Percentiles rank a stretch among this genome's conserved stretches.
Conservation (phyloP, 2,113 vertebrate species). For the Ardeotis arabs region DNA sequence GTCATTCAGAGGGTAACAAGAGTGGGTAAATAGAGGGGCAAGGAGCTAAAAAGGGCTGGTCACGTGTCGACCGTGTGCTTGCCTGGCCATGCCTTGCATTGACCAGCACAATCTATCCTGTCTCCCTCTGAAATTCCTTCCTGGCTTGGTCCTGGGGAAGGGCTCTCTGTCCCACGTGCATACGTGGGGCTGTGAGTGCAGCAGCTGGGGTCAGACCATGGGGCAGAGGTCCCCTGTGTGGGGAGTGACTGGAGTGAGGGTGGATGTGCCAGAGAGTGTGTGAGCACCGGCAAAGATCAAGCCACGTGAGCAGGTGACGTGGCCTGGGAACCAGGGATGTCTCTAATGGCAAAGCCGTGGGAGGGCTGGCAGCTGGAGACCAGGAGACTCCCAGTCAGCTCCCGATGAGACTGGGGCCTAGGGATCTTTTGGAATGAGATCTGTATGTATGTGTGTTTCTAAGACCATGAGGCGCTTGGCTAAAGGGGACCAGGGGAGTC, state of each 20-base stretch:
- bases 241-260: accelerated
- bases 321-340: too few relatives aligned
- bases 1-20: not conserved
- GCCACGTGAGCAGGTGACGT: not conserved
- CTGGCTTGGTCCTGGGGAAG: not conserved
- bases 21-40: not conserved
- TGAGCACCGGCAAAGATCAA: not conserved
- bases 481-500: not conserved
- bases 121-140: not conserved
- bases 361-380: not conserved
- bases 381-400: not conserved
- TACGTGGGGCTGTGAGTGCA: not conserved
- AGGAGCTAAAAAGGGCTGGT: not conserved
- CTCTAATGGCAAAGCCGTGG: not conserved
- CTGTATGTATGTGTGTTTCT: not conserved
- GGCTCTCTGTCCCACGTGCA: not conserved
- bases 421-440: not conserved
- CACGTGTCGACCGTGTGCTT: accelerated
- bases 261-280: too few relatives aligned
- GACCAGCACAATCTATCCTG: not conserved
- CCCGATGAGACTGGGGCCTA: not conserved
- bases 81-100: not conserved
- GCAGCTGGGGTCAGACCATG: not conserved
- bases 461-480: not conserved
- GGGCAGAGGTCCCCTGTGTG: not conserved